Percentiles rank a stretch among this genome's conserved stretches.
These are phyloP conservation scores for Coreius guichenoti DNA, from an alignment of 2,797 vertebrate genomes.

Conservation along the genomic window DNA sequence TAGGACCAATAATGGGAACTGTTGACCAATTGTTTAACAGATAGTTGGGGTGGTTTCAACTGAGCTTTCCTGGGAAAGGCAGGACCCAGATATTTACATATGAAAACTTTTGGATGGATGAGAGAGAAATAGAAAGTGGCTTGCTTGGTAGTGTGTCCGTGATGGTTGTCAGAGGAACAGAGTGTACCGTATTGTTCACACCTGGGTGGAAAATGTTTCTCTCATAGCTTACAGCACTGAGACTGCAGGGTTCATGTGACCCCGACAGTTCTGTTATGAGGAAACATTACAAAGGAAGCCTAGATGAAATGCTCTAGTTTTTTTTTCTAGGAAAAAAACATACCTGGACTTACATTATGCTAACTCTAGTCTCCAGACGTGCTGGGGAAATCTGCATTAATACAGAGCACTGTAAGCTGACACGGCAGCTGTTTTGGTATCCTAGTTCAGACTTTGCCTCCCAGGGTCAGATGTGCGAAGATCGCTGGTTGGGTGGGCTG, in stretches of 20 bases:
- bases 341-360: not conserved
- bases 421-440: constrained; percentile 19
- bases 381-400: constrained; percentile 16
- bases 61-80: constrained; percentile 1
- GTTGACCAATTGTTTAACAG: constrained; percentile 5
- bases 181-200: constrained; percentile 34
- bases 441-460: constrained; percentile 21
- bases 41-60: constrained; percentile 18
- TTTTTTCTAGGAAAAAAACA: not conserved
- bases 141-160: not conserved
- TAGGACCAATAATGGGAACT: not conserved
- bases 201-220: constrained; percentile 32
- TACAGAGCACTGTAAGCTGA: not conserved
- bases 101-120: constrained; percentile 8
- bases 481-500: constrained; percentile 46
- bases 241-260: not conserved
- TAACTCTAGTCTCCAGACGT: not conserved
- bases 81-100: constrained; percentile 24
- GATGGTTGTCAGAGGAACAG: constrained; percentile 11
- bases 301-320: not conserved
- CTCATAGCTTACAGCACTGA: not conserved
- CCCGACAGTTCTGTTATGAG: not conserved
- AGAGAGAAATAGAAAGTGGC: not conserved
- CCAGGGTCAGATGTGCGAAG: constrained; percentile 24
- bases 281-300: constrained; percentile 2